Conservation (phyloP, 2,888 invertebrate species). For the Crioceris asparagi region DNA sequence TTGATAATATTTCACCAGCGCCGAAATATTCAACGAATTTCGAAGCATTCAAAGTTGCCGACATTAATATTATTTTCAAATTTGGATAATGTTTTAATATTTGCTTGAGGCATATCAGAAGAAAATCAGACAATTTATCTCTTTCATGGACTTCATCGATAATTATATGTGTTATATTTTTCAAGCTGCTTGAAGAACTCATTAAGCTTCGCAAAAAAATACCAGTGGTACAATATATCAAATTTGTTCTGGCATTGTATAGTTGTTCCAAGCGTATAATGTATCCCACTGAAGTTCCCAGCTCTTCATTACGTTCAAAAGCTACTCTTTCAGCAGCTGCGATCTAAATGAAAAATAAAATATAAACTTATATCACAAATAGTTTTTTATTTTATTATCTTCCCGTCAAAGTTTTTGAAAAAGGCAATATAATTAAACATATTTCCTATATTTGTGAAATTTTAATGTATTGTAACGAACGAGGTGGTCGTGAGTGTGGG, state of each 20-base stretch:
- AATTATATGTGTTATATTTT: conserved; percentile 71
- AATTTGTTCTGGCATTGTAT: conserved; percentile 64
- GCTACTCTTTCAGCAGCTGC: conserved; percentile 81
- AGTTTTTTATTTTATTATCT: too few relatives aligned
- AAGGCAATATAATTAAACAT: too few relatives aligned
- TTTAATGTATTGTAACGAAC: too few relatives aligned
- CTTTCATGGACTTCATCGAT: conserved; percentile 96
- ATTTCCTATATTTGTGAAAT: too few relatives aligned
- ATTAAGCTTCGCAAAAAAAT: conserved; percentile 81
- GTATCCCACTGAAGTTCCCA: conserved; percentile 48
- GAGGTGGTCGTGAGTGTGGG: too few relatives aligned
- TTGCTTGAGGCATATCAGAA: conserved; percentile 75
- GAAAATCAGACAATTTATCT: conserved; percentile 85
- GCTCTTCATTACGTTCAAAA: conserved; percentile 45
- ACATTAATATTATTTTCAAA: conserved; percentile 83
- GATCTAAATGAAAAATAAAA: too few relatives aligned
- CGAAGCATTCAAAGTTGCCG: conserved; percentile 80
- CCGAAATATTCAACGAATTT: conserved; percentile 78
- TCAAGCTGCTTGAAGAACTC: conserved; percentile 59
- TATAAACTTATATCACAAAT: too few relatives aligned
- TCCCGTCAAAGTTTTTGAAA: too few relatives aligned
- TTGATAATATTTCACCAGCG: conserved; percentile 62
- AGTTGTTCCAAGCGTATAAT: conserved; percentile 86
- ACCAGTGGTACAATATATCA: conserved; percentile 89
- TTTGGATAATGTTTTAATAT: conserved; percentile 57